A percentile compares a stretch with the other conserved stretches of the same genome.
phyloP scores from a whole-genome alignment of 37 sponge, comb jelly and placozoan genomes.

The Chondrilla cf. caribensis region DNA sequence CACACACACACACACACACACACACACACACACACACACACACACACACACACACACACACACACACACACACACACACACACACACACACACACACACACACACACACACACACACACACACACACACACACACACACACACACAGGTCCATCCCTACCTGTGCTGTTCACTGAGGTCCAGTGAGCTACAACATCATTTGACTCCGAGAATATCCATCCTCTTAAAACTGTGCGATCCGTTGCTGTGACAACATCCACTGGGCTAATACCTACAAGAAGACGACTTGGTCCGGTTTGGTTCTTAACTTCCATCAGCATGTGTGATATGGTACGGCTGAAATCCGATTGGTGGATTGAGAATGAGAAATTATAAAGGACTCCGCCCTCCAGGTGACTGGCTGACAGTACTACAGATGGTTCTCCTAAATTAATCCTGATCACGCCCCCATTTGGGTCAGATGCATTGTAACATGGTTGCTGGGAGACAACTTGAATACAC shows the following conservation, averaged over 20 bases:
- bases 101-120: no score
- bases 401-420: neutral
- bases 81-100: no score
- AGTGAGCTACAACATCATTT: constrained; percentile 17
- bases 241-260: neutral
- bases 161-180: constrained; percentile 30
- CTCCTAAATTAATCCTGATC: constrained; percentile 14
- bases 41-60: no score
- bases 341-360: constrained; percentile 25
- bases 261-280: constrained; percentile 37
- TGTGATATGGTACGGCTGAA: neutral
- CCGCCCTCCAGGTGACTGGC: constrained; percentile 16
- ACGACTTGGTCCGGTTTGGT: neutral
- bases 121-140: no score
- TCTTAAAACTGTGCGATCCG: constrained; percentile 15
- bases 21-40: no score
- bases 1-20: no score
- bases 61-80: no score
- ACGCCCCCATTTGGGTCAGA: constrained; percentile 7
- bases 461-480: constrained; percentile 56
- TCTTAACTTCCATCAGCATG: neutral
- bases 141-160: neutral
- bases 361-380: constrained; percentile 29
- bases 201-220: constrained; percentile 48
- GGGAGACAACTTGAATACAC: constrained; percentile 14